Base-by-base conservation (phyloP, 2,113 vertebrate species). In the Polypterus senegalus region DNA sequence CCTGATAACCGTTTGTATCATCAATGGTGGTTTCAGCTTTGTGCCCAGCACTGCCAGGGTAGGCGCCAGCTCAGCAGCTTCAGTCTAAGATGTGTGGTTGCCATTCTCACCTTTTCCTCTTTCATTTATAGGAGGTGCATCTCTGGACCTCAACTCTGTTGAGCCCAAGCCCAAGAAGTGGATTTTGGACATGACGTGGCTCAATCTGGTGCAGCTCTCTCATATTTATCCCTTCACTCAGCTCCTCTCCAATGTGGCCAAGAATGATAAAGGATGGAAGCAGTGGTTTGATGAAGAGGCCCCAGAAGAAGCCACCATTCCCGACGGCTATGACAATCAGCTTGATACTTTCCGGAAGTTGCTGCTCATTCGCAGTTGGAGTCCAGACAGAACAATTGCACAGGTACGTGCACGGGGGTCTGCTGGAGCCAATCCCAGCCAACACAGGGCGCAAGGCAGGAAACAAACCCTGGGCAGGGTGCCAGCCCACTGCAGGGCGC, bases 101-200 rank as follows among this genome's bases (percentile, higher is more conserved):
- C 27, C 27, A 27, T 27, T 27, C 27, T 27, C 27, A 27, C 27
- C 27, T 55, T 55, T 55, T 55, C 54, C 54, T 5, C 54, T 55
- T 55, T 55, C 45, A 5, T 55, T 68, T 67, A 6, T 61, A 91
- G 89, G 89, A 0, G 89, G 89, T n/a, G 87, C 89, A 43, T 81
- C 81, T 61, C 68, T 91, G 68, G 87, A 91, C 53, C 74, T 92
- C 57, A 88, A 88, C 74, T 88, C 87, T 5, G 86, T 87, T 45
- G 83, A 83, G 57, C 71, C 81, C 45, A 92, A 92, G 69, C 85
- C 89, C 2, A 79, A 78, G 48, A 85, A 82, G 49, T 91, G 89
- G 89, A 91, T 91, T 65, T 78, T 90, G 75, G 88, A 91, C 58
- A 82, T 77, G 7, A 90, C 87, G 0, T 91, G 89, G 89, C 84